Conservation (phyloP, 2,113 vertebrate species). For the Cynopterus brachyotis region DNA sequence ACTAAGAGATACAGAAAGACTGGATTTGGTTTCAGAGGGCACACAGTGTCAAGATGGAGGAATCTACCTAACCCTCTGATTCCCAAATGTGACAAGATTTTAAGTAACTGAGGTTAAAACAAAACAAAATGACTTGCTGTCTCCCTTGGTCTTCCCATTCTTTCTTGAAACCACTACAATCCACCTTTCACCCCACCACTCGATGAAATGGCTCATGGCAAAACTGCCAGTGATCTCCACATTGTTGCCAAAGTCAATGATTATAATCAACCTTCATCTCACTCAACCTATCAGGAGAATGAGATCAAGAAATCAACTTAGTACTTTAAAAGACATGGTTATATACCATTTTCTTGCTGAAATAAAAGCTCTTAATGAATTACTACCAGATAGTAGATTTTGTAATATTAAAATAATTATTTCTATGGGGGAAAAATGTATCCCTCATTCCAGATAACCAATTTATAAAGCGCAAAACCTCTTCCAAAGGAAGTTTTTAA, state of each 20-base stretch:
- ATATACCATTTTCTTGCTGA: neutral
- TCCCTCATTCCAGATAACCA: neutral
- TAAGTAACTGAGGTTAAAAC: neutral
- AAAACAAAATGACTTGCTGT: neutral
- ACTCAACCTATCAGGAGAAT: neutral
- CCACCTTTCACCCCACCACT: neutral
- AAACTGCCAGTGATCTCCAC: neutral
- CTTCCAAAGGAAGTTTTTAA: slow-evolving; percentile 36
- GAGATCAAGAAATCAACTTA: neutral
- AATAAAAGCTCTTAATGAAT: slow-evolving; percentile 2
- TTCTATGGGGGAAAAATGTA: neutral
- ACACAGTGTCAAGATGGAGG: neutral
- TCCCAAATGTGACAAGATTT: neutral
- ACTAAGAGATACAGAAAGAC: neutral
- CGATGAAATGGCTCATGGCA: neutral
- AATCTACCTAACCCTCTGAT: neutral
- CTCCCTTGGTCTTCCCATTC: neutral
- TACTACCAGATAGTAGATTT: neutral
- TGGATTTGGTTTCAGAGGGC: neutral
- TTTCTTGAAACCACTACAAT: neutral
- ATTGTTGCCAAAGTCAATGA: neutral
- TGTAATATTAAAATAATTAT: neutral
- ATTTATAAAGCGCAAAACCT: slow-evolving; percentile 18
- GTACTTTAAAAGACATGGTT: neutral
- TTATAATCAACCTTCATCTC: neutral